Evolutionary conservation across 2,888 invertebrate genomes (phyloP).

Genomic region (Dastarcus helophoroides): DNA sequence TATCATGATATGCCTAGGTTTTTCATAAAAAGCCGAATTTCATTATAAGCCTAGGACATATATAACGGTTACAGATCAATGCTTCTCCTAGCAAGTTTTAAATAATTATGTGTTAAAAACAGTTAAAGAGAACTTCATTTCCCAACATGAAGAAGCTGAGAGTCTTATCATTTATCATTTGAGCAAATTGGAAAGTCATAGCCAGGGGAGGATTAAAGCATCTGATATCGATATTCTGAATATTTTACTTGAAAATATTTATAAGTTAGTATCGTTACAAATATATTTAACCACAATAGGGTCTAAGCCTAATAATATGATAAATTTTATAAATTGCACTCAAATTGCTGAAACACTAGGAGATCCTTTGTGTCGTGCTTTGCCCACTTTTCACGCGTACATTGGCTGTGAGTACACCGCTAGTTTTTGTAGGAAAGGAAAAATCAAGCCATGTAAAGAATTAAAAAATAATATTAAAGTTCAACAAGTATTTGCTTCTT

Average conservation of each 20-base stretch:
- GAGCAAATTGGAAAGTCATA: constrained; percentile 7
- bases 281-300: constrained; percentile 7
- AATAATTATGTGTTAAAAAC: constrained; percentile 6
- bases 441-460: constrained; percentile 15
- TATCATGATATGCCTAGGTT: too few relatives aligned
- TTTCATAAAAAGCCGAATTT: too few relatives aligned
- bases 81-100: constrained; percentile 4
- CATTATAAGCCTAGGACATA: background rate
- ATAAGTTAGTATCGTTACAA: constrained; percentile 10
- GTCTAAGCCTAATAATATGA: constrained; percentile 3
- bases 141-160: constrained; percentile 14
- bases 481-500: constrained; percentile 16
- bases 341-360: constrained; percentile 11
- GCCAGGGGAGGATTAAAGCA: constrained; percentile 12
- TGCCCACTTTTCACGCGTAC: constrained; percentile 15
- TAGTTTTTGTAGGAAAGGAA: constrained; percentile 17
- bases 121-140: constrained; percentile 8
- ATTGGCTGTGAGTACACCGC: constrained; percentile 17
- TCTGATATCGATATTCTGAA: constrained; percentile 13
- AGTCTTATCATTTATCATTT: constrained; percentile 13
- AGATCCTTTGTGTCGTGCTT: constrained; percentile 8
- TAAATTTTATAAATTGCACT: constrained; percentile 12
- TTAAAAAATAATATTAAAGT: constrained; percentile 8
- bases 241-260: constrained; percentile 13
- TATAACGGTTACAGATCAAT: constrained; percentile 8